Evolutionary conservation across 2,888 invertebrate species (phyloP).

Genomic region (Prenolepis imparis): DNA sequence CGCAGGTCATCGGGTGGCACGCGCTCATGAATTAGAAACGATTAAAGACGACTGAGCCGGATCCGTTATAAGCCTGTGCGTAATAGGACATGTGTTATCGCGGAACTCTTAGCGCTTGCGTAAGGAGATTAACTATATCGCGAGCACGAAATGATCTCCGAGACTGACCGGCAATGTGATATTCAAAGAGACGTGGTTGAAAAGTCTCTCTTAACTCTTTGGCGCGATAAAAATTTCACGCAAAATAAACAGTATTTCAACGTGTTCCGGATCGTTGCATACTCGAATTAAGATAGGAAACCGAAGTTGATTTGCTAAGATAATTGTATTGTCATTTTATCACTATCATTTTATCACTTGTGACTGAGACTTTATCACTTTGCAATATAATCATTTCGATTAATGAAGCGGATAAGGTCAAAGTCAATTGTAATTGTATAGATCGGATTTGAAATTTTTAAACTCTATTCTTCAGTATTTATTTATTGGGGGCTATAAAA

Average conservation of each 20-base stretch:
- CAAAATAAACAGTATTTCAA: neutral
- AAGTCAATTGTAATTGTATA: neutral
- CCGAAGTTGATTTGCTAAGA: neutral
- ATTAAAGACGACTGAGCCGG: conserved; percentile 4
- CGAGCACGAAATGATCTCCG: neutral
- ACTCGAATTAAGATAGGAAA: neutral
- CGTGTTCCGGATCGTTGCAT: neutral
- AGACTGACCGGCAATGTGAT: neutral
- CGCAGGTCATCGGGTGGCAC: neutral
- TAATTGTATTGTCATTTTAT: neutral
- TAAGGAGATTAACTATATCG: conserved; percentile 39
- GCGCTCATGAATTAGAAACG: conserved; percentile 20
- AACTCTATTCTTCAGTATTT: neutral
- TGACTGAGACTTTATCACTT: neutral
- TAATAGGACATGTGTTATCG: conserved; percentile 35
- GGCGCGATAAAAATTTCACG: neutral
- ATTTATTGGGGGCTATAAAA: neutral
- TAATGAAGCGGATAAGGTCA: neutral
- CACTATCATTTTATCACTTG: no score
- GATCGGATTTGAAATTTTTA: neutral
- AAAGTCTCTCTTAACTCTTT: neutral
- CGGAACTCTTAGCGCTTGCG: conserved; percentile 25
- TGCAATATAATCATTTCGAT: neutral
- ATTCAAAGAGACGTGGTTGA: neutral
- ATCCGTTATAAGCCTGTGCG: neutral